A percentile compares a stretch with the other conserved stretches of the same genome.
Conservation (phyloP, 1,140 invertebrate genomes). For the Hycleus phaleratus region DNA sequence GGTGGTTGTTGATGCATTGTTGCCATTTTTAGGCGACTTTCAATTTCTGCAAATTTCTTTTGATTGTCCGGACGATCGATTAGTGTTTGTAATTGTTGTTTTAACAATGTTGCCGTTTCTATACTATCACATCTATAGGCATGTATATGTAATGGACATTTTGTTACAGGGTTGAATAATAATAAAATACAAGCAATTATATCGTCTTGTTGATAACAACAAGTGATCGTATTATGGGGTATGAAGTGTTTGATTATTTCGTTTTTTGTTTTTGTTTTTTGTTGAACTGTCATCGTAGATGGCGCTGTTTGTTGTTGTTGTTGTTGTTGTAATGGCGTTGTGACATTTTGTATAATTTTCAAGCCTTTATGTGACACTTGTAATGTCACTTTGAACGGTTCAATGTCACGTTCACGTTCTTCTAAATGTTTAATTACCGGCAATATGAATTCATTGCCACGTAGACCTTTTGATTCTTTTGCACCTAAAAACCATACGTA, state of each 20-base stretch:
- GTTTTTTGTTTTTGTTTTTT: conserved; percentile 51
- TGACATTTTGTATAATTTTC: conserved; percentile 82
- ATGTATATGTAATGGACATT: conserved; percentile 82
- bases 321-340: conserved; percentile 40
- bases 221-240: conserved; percentile 86
- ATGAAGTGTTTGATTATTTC: conserved; percentile 87
- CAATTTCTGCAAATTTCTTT: conserved; percentile 75
- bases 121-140: conserved; percentile 92
- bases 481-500: conserved; percentile 98
- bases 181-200: conserved; percentile 85
- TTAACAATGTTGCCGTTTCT: conserved; percentile 80
- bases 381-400: conserved; percentile 83
- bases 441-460: conserved; percentile 70
- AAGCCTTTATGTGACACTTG: conserved; percentile 88
- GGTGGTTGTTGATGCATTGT: conserved; percentile 1
- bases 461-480: conserved; percentile 83
- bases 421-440: conserved; percentile 79
- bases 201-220: conserved; percentile 76
- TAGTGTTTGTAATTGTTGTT: conserved; percentile 71
- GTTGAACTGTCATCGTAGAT: conserved; percentile 18
- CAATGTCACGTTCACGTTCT: conserved; percentile 72
- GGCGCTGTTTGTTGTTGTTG: conserved; percentile 17
- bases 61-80: conserved; percentile 80
- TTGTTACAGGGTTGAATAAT: conserved; percentile 85
- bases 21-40: conserved; percentile 43